Evolutionary conservation across 2,888 invertebrate species (phyloP).

Genomic region (Nomada fabriciana): DNA sequence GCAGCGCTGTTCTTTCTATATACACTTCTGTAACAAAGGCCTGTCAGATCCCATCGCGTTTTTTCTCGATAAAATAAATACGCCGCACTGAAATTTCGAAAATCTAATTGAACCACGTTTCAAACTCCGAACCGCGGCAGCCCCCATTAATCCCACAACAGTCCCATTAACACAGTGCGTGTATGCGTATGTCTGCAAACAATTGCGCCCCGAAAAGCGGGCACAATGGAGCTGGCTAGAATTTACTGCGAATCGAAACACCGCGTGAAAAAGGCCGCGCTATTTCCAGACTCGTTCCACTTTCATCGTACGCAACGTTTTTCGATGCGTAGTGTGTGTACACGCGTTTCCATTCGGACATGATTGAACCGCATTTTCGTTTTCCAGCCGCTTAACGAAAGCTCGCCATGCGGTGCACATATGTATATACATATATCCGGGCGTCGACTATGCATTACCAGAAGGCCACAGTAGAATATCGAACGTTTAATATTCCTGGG

Average conservation of each 20-base stretch:
- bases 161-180: too few species aligned
- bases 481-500: conserved; percentile 57
- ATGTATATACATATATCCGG: not conserved
- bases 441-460: conserved; percentile 23
- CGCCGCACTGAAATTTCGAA: too few species aligned
- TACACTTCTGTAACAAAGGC: too few species aligned
- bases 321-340: not conserved
- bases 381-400: not conserved
- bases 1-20: too few species aligned
- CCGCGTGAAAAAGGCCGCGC: not conserved
- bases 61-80: too few species aligned
- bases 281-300: not conserved
- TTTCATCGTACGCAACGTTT: not conserved
- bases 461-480: conserved; percentile 43
- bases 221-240: not conserved
- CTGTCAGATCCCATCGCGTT: too few species aligned
- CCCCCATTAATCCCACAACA: not conserved
- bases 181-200: too few species aligned
- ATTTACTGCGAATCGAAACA: not conserved
- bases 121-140: not conserved
- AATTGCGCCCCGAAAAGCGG: not conserved
- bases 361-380: conserved; percentile 26
- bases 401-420: conserved; percentile 6
- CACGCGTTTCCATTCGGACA: not conserved
- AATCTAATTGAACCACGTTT: too few species aligned